Percentiles rank a stretch among this genome's conserved stretches.
phyloP scores from a whole-genome alignment of 2,888 invertebrate species.

The Priocnemis perturbator region DNA sequence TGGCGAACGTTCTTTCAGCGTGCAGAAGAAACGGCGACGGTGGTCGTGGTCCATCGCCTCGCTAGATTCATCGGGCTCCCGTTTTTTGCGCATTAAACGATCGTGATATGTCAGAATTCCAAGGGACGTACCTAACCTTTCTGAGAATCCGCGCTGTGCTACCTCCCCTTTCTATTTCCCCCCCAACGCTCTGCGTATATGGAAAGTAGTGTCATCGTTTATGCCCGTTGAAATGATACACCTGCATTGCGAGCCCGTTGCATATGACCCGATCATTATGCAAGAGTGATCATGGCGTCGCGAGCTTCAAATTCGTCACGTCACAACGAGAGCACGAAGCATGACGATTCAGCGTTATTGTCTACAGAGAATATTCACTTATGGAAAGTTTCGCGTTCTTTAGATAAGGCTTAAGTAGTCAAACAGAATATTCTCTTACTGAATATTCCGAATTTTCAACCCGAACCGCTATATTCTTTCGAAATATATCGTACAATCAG shows the following conservation, averaged over 20 bases:
- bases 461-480: too few species aligned
- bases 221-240: constrained; percentile 46
- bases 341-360: too few species aligned
- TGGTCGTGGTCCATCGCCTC: too few species aligned
- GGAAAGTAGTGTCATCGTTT: constrained; percentile 27
- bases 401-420: too few species aligned
- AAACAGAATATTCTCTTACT: too few species aligned
- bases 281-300: constrained; percentile 30
- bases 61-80: background rate
- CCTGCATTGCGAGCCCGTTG: constrained; percentile 25
- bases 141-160: constrained; percentile 19
- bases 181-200: background rate
- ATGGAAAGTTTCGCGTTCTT: too few species aligned
- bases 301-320: constrained; percentile 22
- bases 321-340: background rate
- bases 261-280: constrained; percentile 26
- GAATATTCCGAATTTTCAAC: too few species aligned
- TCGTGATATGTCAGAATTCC: constrained; percentile 47
- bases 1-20: too few species aligned
- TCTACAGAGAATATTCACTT: too few species aligned
- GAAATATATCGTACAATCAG: too few species aligned
- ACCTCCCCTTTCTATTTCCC: background rate
- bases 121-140: constrained; percentile 43
- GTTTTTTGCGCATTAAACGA: constrained; percentile 17
- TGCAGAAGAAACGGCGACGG: too few species aligned